A percentile compares a stretch with the other conserved stretches of the same genome.
Evolutionary conservation across 2,888 invertebrate genomes (phyloP).

Genomic region (Pandemis corylana): DNA sequence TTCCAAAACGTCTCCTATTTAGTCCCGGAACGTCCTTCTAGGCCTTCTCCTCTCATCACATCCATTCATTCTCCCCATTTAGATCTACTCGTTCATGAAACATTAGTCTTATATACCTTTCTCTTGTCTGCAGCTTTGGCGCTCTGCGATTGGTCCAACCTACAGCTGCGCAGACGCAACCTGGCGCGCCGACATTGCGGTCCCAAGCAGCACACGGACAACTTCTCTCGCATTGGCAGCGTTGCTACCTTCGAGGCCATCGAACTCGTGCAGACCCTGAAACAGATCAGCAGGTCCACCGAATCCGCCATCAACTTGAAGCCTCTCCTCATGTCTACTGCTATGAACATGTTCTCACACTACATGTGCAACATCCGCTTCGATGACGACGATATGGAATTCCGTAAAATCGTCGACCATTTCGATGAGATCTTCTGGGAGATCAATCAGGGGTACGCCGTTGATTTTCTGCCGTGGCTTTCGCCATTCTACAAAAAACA

Average conservation of each 20-base stretch:
- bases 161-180: slow-evolving; percentile 91
- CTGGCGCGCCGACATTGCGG: slow-evolving; percentile 92
- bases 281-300: slow-evolving; percentile 67
- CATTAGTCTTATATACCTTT: neutral
- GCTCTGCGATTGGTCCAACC: slow-evolving; percentile 94
- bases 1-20: too few species aligned
- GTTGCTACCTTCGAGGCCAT: slow-evolving; percentile 88
- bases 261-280: slow-evolving; percentile 85
- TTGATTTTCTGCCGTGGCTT: slow-evolving; percentile 94
- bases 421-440: slow-evolving; percentile 97
- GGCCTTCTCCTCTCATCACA: too few species aligned
- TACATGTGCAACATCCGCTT: slow-evolving; percentile 95
- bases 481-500: slow-evolving; percentile 89
- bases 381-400: slow-evolving; percentile 88
- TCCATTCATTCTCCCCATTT: too few species aligned
- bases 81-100: too few species aligned
- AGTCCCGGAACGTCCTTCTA: too few species aligned
- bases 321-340: slow-evolving; percentile 88
- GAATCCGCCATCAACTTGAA: slow-evolving; percentile 86
- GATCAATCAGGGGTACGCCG: slow-evolving; percentile 94
- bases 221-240: slow-evolving; percentile 89
- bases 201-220: slow-evolving; percentile 89
- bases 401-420: slow-evolving; percentile 87
- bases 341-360: slow-evolving; percentile 93
- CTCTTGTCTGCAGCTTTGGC: slow-evolving; percentile 89